phyloP scores from a whole-genome alignment of 2,888 invertebrate genomes.

The Phaedon cochleariae region DNA sequence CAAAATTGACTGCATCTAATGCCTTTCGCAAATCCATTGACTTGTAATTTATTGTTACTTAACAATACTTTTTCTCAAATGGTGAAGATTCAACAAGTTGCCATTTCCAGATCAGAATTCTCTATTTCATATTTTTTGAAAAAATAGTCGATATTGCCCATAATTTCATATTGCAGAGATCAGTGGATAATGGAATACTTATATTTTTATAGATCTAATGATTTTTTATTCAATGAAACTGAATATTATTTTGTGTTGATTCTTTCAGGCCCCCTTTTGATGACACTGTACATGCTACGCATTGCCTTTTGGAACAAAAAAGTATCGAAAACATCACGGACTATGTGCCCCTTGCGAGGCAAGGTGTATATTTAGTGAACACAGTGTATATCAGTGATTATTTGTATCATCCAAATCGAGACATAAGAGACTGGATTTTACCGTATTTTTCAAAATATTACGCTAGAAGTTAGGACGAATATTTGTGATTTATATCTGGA shows the following conservation, averaged over 20 bases:
- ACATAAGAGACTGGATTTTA: constrained; percentile 53
- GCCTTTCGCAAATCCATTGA: not conserved
- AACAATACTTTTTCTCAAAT: too few relatives aligned
- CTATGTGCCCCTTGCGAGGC: constrained; percentile 55
- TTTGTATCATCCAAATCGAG: constrained; percentile 50
- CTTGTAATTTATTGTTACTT: too few relatives aligned
- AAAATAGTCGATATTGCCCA: too few relatives aligned
- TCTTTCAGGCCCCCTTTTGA: constrained; percentile 67
- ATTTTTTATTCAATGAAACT: too few relatives aligned
- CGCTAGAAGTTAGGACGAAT: constrained; percentile 22
- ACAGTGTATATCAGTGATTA: constrained; percentile 56
- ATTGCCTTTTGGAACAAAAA: constrained; percentile 74
- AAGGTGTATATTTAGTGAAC: constrained; percentile 57
- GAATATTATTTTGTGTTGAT: too few relatives aligned
- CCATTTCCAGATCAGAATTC: too few relatives aligned
- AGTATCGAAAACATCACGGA: constrained; percentile 48
- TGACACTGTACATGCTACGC: constrained; percentile 68
- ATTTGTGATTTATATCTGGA: not conserved
- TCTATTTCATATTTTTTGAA: too few relatives aligned
- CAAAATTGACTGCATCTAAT: too few relatives aligned
- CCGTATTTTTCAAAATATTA: constrained; percentile 52
- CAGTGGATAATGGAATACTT: too few relatives aligned
- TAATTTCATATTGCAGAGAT: too few relatives aligned
- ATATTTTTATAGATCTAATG: too few relatives aligned
- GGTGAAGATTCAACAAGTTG: too few relatives aligned